These are phyloP conservation scores for Danio rerio DNA, from an alignment of 2,113 vertebrate species.

Conservation along the genomic window GRCz12tu NC_133177.1:46457501-46458000, in stretches of 20 bases:
- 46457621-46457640: no score
- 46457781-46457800: background rate
- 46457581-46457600: no score
- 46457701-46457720: no score
- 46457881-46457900: slow-evolving; percentile 29
- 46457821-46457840: slow-evolving; percentile 1
- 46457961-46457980: slow-evolving; percentile 37
- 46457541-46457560: no score
- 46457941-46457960: slow-evolving; percentile 28
- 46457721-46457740: background rate
- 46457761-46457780: slow-evolving; percentile 63
- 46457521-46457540: background rate
- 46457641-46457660: background rate
- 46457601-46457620: no score
- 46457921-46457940: slow-evolving; percentile 2
- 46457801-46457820: background rate
- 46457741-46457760: slow-evolving; percentile 82
- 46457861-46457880: slow-evolving; percentile 71
- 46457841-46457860: slow-evolving; percentile 81
- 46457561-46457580: no score
- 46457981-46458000: slow-evolving; percentile 19
- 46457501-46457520: background rate
- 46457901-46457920: background rate
- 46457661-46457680: background rate
- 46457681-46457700: no score